Percentiles rank a stretch among this genome's conserved stretches.
Conservation (phyloP, 2,888 invertebrate genomes). For the Lobophora halterata region DNA sequence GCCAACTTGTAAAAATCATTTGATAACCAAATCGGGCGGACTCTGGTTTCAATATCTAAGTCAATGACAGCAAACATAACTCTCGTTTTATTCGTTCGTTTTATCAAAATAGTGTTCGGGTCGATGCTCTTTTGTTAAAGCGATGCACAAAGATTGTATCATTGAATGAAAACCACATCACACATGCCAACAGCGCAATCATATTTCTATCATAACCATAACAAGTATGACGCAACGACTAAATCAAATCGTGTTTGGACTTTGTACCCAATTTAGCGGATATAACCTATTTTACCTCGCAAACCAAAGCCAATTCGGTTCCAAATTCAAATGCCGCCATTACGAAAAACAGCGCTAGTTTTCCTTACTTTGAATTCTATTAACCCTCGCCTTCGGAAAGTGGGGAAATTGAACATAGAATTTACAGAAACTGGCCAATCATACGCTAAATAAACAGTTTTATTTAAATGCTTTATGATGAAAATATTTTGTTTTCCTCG, state of each 20-base stretch:
- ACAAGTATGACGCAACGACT: constrained; percentile 25
- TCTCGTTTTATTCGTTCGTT: constrained; percentile 1
- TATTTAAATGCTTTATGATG: too few relatives aligned
- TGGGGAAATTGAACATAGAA: too few relatives aligned
- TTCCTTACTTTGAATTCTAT: constrained; percentile 24
- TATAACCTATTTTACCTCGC: constrained; percentile 28
- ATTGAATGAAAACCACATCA: constrained; percentile 14
- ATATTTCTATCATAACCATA: constrained; percentile 23
- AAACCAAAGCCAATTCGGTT: constrained; percentile 27
- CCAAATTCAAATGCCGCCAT: constrained; percentile 48
- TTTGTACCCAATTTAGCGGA: constrained; percentile 29
- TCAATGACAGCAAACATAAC: constrained; percentile 21
- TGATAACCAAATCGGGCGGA: constrained; percentile 23
- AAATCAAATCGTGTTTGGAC: constrained; percentile 31
- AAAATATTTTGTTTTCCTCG: too few relatives aligned
- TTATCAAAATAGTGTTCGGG: too few relatives aligned
- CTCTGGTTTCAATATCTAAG: constrained; percentile 18
- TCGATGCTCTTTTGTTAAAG: too few relatives aligned
- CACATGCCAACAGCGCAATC: constrained; percentile 14
- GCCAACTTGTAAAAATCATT: constrained; percentile 42
- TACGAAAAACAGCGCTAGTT: constrained; percentile 57
- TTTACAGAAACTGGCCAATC: too few relatives aligned
- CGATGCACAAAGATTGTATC: neutral
- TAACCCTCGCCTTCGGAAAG: constrained; percentile 5
- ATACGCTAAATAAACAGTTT: too few relatives aligned